A percentile compares a stretch with the other conserved stretches of the same genome.
Conservation (phyloP, 2,888 invertebrate species). For the Pristionchus japonicus region DNA sequence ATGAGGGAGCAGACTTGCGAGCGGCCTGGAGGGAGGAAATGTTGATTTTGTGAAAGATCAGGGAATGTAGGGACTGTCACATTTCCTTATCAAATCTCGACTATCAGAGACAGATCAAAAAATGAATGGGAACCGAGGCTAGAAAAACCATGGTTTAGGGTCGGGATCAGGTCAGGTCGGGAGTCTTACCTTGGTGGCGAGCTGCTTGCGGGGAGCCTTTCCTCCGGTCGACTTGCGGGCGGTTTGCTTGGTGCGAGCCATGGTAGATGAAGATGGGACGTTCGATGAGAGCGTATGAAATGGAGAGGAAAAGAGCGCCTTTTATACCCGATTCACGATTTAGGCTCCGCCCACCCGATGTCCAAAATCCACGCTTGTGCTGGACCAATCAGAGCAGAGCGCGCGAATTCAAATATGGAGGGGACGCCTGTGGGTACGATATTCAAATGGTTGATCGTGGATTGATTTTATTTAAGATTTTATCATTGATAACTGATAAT, state of each 20-base stretch:
- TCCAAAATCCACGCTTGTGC: neutral
- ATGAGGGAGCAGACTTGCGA: constrained; percentile 93
- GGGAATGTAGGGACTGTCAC: too few species aligned
- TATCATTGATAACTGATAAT: neutral
- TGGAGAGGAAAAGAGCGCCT: neutral
- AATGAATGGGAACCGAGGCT: neutral
- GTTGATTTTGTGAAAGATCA: neutral
- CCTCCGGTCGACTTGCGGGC: constrained; percentile 97
- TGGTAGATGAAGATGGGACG: constrained; percentile 75
- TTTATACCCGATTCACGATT: neutral
- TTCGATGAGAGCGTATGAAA: neutral
- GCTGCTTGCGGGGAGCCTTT: constrained; percentile 93
- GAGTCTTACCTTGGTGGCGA: constrained; percentile 84
- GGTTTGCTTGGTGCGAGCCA: constrained; percentile 98
- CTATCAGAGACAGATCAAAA: neutral
- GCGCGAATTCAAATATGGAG: neutral
- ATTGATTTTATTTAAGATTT: neutral
- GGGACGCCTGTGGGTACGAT: neutral
- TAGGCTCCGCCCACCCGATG: neutral
- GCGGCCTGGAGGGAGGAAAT: constrained; percentile 80
- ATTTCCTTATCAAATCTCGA: too few species aligned
- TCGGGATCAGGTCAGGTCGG: neutral
- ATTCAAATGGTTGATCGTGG: neutral
- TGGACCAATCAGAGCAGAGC: neutral
- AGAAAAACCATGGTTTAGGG: too few species aligned